phyloP scores from a whole-genome alignment of 2,113 vertebrate species.

The Pagrus major region DNA sequence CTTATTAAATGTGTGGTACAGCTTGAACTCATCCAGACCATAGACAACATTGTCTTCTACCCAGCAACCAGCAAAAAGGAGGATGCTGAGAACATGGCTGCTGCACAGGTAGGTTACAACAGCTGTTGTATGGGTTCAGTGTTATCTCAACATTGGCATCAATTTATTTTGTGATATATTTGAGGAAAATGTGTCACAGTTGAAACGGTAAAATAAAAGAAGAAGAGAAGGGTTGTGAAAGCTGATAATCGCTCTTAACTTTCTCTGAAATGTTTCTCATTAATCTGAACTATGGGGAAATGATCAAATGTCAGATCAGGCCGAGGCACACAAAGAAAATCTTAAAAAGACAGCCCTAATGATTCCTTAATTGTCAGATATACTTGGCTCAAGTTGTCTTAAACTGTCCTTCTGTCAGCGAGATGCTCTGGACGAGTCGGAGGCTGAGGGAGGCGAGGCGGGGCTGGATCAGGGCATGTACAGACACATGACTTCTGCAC shows the following conservation, averaged over 20 bases:
- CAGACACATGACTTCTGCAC: slow-evolving; percentile 90
- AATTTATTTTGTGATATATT: background rate
- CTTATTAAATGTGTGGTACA: slow-evolving; percentile 99
- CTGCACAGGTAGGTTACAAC: slow-evolving; percentile 88
- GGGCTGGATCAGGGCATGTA: slow-evolving; percentile 94
- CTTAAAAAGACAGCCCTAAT: background rate
- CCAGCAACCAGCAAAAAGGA: slow-evolving; percentile 98
- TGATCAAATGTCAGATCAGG: background rate
- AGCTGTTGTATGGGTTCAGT: background rate
- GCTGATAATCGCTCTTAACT: background rate
- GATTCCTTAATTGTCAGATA: background rate
- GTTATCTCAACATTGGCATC: background rate
- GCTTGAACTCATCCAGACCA: slow-evolving; percentile 96
- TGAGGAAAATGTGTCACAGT: background rate
- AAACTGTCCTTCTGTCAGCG: slow-evolving; percentile 77
- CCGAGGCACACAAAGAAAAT: background rate
- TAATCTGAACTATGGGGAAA: background rate
- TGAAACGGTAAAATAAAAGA: background rate
- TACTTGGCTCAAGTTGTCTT: background rate
- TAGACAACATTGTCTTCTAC: slow-evolving; percentile 98
- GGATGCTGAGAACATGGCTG: slow-evolving; percentile 96
- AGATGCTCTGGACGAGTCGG: slow-evolving; percentile 88
- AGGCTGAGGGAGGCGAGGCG: slow-evolving; percentile 71
- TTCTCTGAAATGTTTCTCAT: background rate
- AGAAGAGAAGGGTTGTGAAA: background rate